A percentile compares a stretch with the other conserved stretches of the same genome.
Evolutionary conservation across 2,888 invertebrate genomes (phyloP).

Genomic region (Allygus modestus): DNA sequence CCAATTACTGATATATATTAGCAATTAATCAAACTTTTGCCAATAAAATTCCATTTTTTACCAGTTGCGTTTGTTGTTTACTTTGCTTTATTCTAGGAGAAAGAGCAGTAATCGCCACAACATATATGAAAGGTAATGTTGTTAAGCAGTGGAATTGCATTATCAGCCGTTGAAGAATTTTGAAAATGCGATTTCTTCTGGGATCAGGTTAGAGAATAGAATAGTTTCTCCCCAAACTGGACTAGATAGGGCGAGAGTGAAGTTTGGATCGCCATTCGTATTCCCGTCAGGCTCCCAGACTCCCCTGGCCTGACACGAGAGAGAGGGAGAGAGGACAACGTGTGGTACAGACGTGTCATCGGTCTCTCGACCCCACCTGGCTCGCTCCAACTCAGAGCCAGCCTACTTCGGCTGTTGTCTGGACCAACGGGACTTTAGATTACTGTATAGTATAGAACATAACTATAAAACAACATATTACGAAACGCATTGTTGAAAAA

Average conservation of each 20-base stretch:
- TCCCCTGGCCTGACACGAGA: neutral
- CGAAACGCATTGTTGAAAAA: no score
- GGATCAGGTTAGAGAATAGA: neutral
- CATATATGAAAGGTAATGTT: no score
- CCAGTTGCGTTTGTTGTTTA: no score
- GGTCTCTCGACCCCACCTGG: neutral
- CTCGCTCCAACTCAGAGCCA: neutral
- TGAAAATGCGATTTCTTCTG: neutral
- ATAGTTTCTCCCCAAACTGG: neutral
- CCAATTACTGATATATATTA: no score
- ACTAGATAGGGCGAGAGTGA: neutral
- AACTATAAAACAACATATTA: no score
- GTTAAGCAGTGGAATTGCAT: neutral
- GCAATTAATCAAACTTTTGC: no score
- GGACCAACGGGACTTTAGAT: neutral
- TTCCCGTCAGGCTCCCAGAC: neutral
- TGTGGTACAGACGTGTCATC: neutral
- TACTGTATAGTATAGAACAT: no score
- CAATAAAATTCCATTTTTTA: no score
- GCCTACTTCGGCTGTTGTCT: neutral
- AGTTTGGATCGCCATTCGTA: neutral
- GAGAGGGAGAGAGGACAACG: slow-evolving; percentile 10
- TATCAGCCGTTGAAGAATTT: neutral
- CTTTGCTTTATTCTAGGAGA: no score
- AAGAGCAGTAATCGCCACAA: no score